Conservation (phyloP, 2,888 invertebrate genomes). For the Aspidapion aeneum region DNA sequence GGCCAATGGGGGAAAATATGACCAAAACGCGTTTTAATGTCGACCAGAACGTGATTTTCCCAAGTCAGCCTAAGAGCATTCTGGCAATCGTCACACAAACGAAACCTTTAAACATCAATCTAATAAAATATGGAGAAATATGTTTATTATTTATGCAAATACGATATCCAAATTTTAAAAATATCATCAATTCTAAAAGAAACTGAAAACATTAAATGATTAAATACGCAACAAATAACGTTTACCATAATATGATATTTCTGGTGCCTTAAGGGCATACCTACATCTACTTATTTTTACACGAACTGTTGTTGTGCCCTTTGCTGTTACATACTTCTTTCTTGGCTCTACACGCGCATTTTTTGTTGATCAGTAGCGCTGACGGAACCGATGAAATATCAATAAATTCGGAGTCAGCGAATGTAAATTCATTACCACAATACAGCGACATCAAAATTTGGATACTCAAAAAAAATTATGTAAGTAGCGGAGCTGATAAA, state of each 20-base stretch:
- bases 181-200: not conserved
- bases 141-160: not conserved
- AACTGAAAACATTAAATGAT: not conserved
- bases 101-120: too few relatives aligned
- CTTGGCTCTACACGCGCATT: conserved; percentile 10
- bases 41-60: too few relatives aligned
- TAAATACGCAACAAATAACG: not conserved
- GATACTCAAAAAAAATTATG: too few relatives aligned
- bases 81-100: too few relatives aligned
- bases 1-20: too few relatives aligned
- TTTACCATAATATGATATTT: too few relatives aligned
- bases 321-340: conserved; percentile 13
- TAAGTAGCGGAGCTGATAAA: not conserved
- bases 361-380: conserved; percentile 11
- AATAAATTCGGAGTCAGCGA: conserved; percentile 15
- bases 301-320: not conserved
- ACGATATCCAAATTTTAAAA: too few relatives aligned
- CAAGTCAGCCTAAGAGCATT: too few relatives aligned
- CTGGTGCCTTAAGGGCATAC: too few relatives aligned
- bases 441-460: conserved; percentile 14
- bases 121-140: not conserved
- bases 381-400: conserved; percentile 12
- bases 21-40: too few relatives aligned
- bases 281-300: too few relatives aligned
- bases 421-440: conserved; percentile 17